Base-by-base conservation (phyloP, 1,140 invertebrate species). In the Pseudoatta argentina region DNA sequence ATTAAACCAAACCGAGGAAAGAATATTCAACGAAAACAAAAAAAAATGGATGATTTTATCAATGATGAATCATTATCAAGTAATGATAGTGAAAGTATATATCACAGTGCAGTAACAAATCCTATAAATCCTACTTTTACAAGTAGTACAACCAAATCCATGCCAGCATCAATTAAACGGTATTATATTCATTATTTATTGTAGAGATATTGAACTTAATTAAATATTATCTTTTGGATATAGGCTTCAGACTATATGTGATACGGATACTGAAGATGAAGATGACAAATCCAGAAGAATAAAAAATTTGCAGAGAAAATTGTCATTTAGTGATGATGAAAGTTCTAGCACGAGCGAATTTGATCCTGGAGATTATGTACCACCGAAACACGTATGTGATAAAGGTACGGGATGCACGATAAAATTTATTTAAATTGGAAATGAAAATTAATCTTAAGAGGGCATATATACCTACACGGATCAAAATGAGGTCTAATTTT, bases 301-400 rank as follows among this genome's bases (percentile, higher is more conserved):
- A 27, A 44, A 76, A 57, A 21, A 88, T 18, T 14, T 91, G 14
- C 86, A 89, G 55, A 87, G 87, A 83, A 92, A 87, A 87, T 87
- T 95, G 21, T 93, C 90, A 51, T 95, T 92, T 83, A 93, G 86
- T 10, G 89, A 93, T 14, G 92, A 94, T 51, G 91, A 93, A 10
- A 89, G 73, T 87, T 92, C 93, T 4, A 87, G n/a, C 44, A 95
- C 95, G 8, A 95, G 95, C 77, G 95, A 95, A 91, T 95, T 94
- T 88, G 94, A 95, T 88, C 95, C 95, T 53, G 93, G 91, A 3
- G 95, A 95, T 88, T 61, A 93, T 51, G 71, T 95, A 66, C 89
- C 87, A 34, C 93, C 93, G 51, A 91, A 89, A 66, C 16, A 78
- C 21, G 75, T 51, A 77, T 34, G 12, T 88, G 93, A 89, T 85